A percentile compares a stretch with the other conserved stretches of the same genome.
Conservation (phyloP, 1,140 invertebrate species). For the Drosophila miranda region DNA sequence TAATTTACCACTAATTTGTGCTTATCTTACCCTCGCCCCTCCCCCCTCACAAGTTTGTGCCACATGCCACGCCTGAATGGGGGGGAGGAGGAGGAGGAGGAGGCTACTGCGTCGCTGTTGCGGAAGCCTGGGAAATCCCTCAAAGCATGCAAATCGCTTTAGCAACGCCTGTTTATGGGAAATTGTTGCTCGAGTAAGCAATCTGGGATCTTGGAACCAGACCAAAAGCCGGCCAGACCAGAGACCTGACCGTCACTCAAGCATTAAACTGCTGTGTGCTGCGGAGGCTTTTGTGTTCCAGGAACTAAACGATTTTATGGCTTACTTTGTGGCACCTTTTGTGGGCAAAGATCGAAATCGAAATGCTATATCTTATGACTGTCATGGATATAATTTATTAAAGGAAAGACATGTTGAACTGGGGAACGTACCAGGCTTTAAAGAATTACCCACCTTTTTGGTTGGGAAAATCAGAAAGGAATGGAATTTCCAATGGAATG, state of each 20-base stretch:
- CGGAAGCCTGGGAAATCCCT: slow-evolving; percentile 7
- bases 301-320: slow-evolving; percentile 2
- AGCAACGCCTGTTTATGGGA: slow-evolving; percentile 71
- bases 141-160: slow-evolving; percentile 68
- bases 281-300: slow-evolving; percentile 5
- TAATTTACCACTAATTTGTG: slow-evolving; percentile 78
- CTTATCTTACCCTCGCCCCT: slow-evolving; percentile 44
- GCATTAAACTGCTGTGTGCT: slow-evolving; percentile 9
- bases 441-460: too few relatives aligned
- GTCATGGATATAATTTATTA: too few relatives aligned
- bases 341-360: neutral
- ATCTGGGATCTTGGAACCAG: slow-evolving; percentile 1
- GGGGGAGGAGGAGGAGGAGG: slow-evolving; percentile 14
- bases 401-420: too few relatives aligned
- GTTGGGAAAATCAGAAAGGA: too few relatives aligned
- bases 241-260: slow-evolving; percentile 19
- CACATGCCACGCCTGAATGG: slow-evolving; percentile 44
- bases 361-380: neutral
- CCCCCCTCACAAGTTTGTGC: slow-evolving; percentile 22
- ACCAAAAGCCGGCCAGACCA: neutral
- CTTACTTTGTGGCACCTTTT: neutral
- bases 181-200: slow-evolving; percentile 36
- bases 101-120: neutral
- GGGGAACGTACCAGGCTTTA: too few relatives aligned
- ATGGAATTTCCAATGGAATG: neutral